Conservation (phyloP, 2,113 vertebrate species). For the Tretioscincus oriximinensis region DNA sequence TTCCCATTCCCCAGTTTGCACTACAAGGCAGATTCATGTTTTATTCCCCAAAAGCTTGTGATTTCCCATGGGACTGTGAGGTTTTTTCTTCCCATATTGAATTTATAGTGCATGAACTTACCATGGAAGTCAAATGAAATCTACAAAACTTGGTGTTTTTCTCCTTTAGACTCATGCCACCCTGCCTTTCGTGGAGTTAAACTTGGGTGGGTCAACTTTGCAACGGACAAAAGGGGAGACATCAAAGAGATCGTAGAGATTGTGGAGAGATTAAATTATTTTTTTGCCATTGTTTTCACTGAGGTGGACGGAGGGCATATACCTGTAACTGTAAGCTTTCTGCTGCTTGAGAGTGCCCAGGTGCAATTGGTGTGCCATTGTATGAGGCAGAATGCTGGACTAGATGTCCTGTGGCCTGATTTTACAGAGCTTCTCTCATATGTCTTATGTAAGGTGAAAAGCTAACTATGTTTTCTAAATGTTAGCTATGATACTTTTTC, state of each 20-base stretch:
- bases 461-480: background rate
- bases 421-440: too few species aligned
- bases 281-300: too few species aligned
- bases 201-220: background rate
- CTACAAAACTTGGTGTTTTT: background rate
- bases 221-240: background rate
- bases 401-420: too few species aligned
- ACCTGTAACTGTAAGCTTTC: too few species aligned
- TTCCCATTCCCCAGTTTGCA: background rate
- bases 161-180: background rate
- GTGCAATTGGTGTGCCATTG: too few species aligned
- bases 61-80: background rate
- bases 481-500: background rate
- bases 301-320: too few species aligned
- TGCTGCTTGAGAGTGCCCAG: too few species aligned
- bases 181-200: background rate
- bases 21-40: background rate
- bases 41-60: background rate
- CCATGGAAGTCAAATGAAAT: background rate
- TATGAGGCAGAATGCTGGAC: too few species aligned
- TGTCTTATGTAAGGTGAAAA: background rate
- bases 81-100: background rate
- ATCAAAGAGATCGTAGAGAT: too few species aligned
- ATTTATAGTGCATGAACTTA: background rate
- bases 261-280: too few species aligned